Percentiles rank a stretch among this genome's conserved stretches.
phyloP scores from a whole-genome alignment of 2,888 invertebrate species.

The Atrina japonica region DNA sequence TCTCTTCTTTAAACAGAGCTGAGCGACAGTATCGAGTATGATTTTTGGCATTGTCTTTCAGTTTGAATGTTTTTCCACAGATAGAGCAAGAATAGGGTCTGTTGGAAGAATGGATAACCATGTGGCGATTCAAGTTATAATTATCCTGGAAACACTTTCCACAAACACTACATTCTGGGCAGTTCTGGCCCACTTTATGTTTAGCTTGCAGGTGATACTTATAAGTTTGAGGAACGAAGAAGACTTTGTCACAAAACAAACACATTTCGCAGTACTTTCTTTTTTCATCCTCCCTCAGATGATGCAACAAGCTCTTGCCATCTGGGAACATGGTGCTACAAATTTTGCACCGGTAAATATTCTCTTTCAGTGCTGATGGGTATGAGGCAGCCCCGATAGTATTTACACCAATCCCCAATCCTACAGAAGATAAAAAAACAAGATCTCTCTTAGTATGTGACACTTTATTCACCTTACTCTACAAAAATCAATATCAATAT shows the following conservation, averaged over 20 bases:
- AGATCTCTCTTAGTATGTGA: background rate
- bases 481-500: background rate
- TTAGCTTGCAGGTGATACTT: conserved; percentile 24
- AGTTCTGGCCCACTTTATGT: conserved; percentile 16
- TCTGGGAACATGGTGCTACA: conserved; percentile 27
- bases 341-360: conserved; percentile 29
- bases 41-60: conserved; percentile 31
- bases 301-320: background rate
- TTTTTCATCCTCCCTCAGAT: conserved; percentile 16
- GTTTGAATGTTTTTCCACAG: conserved; percentile 38
- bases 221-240: conserved; percentile 17
- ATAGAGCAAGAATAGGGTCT: conserved; percentile 22
- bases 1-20: background rate
- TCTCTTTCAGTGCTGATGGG: background rate
- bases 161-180: conserved; percentile 21
- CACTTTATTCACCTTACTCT: background rate
- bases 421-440: conserved; percentile 9
- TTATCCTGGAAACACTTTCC: conserved; percentile 31
- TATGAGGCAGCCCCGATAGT: background rate
- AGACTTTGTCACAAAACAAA: conserved; percentile 15
- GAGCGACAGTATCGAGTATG: conserved; percentile 15
- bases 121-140: conserved; percentile 37
- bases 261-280: conserved; percentile 26
- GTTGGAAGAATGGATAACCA: conserved; percentile 29
- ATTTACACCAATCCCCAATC: background rate